Conservation (phyloP, 2,888 invertebrate species). For the Lysandra bellargus region DNA sequence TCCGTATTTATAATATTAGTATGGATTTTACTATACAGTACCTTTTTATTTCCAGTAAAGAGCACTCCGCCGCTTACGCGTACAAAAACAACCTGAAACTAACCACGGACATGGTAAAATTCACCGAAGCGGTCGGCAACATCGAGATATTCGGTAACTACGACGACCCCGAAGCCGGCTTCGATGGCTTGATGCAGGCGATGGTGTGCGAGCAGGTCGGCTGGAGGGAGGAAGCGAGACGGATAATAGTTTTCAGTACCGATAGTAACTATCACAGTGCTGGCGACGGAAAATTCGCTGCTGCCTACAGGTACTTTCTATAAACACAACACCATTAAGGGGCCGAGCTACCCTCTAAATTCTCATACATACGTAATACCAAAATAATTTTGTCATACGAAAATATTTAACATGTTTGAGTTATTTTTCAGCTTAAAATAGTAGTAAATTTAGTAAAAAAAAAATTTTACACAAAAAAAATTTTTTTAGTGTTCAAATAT, state of each 20-base stretch:
- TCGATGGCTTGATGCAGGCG: conserved; percentile 93
- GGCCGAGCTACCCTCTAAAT: too few species aligned
- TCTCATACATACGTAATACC: too few species aligned
- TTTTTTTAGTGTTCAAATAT: too few species aligned
- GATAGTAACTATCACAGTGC: conserved; percentile 90
- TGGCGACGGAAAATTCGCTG: conserved; percentile 89
- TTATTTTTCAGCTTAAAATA: too few species aligned
- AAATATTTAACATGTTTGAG: too few species aligned
- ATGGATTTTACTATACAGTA: not conserved
- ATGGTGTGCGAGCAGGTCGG: conserved; percentile 86
- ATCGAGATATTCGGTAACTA: conserved; percentile 61
- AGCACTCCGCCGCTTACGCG: conserved; percentile 43
- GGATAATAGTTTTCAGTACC: conserved; percentile 88
- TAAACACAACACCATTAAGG: too few species aligned
- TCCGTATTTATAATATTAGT: not conserved
- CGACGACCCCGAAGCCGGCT: conserved; percentile 89
- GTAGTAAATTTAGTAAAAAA: too few species aligned
- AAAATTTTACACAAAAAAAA: too few species aligned
- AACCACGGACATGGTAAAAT: conserved; percentile 76
- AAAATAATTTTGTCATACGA: too few species aligned
- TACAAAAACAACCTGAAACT: conserved; percentile 88
- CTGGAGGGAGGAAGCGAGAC: conserved; percentile 87
- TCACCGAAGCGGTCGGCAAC: conserved; percentile 55
- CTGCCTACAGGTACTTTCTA: conserved; percentile 63
- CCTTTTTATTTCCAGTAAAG: conserved; percentile 30